These are phyloP conservation scores for Chelidonichthys spinosus DNA, from an alignment of 2,797 vertebrate genomes.

Conservation along the genomic window DNA sequence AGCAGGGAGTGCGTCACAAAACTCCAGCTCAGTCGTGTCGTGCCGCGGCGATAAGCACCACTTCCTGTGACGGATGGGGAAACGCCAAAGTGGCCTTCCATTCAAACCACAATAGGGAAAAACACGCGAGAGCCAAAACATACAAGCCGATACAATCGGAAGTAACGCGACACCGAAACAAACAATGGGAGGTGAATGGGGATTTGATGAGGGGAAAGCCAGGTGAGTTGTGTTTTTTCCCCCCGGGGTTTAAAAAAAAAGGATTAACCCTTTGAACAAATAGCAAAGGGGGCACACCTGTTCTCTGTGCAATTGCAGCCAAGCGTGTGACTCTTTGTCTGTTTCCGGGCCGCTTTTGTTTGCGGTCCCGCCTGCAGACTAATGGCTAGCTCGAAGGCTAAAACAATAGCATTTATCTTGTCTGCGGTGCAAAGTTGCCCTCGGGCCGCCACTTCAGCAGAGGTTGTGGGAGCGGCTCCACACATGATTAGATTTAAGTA, in stretches of 20 bases:
- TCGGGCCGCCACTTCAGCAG: slow-evolving; percentile 58
- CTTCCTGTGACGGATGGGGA: slow-evolving; percentile 64
- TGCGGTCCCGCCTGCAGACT: slow-evolving; percentile 64
- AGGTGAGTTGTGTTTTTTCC: slow-evolving; percentile 59
- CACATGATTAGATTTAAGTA: slow-evolving; percentile 31
- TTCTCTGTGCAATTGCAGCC: slow-evolving; percentile 33
- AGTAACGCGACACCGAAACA: slow-evolving; percentile 59
- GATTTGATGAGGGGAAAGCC: slow-evolving; percentile 36
- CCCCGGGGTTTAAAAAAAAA: slow-evolving; percentile 19
- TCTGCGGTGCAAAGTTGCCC: slow-evolving; percentile 60
- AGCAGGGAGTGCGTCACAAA: slow-evolving; percentile 69
- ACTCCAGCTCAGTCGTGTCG: slow-evolving; percentile 31
- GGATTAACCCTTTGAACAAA: slow-evolving; percentile 68
- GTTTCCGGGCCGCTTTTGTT: slow-evolving; percentile 65
- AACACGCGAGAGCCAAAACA: slow-evolving; percentile 54
- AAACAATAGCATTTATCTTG: slow-evolving; percentile 79
- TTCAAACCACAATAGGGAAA: slow-evolving; percentile 58
- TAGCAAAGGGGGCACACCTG: slow-evolving; percentile 60
- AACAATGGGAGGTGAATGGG: slow-evolving; percentile 54
- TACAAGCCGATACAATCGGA: slow-evolving; percentile 54
- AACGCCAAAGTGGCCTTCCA: slow-evolving; percentile 51
- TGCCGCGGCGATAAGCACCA: slow-evolving; percentile 29
- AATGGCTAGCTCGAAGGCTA: slow-evolving; percentile 73
- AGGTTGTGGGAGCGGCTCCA: slow-evolving; percentile 46
- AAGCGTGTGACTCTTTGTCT: slow-evolving; percentile 51